Base-by-base conservation (phyloP, 2,797 vertebrate species). In the Furcifer pardalis region DNA sequence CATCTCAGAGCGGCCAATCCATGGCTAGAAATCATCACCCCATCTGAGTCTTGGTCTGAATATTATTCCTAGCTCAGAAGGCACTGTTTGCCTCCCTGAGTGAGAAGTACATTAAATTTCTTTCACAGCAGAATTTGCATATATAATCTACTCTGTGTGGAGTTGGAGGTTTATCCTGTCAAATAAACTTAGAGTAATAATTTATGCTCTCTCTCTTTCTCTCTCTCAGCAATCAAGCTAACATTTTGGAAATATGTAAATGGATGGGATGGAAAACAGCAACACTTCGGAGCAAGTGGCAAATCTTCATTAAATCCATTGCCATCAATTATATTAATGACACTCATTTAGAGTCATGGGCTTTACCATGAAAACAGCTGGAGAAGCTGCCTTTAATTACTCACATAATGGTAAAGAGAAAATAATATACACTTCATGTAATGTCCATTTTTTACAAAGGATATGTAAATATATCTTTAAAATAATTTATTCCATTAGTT, bases 401-500 rank as follows among this genome's bases (percentile, higher is more conserved):
- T 78, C 81, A 75, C 42, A 87, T 91, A 92, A 95, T 93, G 79
- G 86, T 2, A 73, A 88, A 49, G 84, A 25, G 23, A 8, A 79
- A 85, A 89, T 37, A 77, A 72, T 77, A 81, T 91, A 46, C 37
- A 12, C 87, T 89, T 91, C 89, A 85, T 79, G 89, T 92, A 88
- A 91, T 77, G 88, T 92, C 92, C 88, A 83, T 92, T 91, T 71
- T 88, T 93, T 91, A 88, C 89, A 92, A 86, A 93, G 65, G 65
- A 89, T 91, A 91, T 93, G 87, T 84, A 94, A 95, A 94, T 94
- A 94, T 91, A 94, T 87, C 89, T 93, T 89, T 92, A 94, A 92
- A 94, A 93, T 93, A 93, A 92, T 92, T 93, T 93, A 93, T 94
- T 94, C 92, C 89, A 30, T 79, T 89, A 91, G 95, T 96, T 95